These are phyloP conservation scores for Apostichopus japonicus DNA, from an alignment of 35 echinoderm and acorn worm genomes.

Conservation along the genomic window DNA sequence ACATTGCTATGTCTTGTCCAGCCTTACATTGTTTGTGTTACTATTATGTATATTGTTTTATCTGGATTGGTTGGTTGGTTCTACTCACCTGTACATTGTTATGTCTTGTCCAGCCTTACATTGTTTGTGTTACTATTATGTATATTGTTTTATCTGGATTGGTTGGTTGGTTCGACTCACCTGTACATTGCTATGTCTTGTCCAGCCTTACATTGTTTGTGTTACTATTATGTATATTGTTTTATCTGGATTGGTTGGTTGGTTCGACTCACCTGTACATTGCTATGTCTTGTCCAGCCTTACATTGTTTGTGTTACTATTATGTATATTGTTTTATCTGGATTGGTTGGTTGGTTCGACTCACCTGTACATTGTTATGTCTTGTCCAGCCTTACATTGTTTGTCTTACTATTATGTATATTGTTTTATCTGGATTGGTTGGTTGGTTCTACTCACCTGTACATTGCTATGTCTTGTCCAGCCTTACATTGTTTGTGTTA, in stretches of 20 bases:
- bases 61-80: too few species aligned
- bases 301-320: background rate
- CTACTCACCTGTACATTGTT: slow-evolving; percentile 84
- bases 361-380: slow-evolving; percentile 87
- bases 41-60: background rate
- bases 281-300: slow-evolving; percentile 48
- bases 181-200: slow-evolving; percentile 85
- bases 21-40: background rate
- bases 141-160: too few species aligned
- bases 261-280: slow-evolving; percentile 81
- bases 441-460: slow-evolving; percentile 68
- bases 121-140: background rate
- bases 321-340: background rate
- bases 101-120: slow-evolving; percentile 34
- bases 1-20: slow-evolving; percentile 76
- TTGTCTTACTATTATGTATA: background rate
- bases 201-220: background rate
- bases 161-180: slow-evolving; percentile 35
- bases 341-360: background rate
- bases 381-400: background rate
- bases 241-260: too few species aligned
- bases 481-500: background rate
- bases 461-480: slow-evolving; percentile 76
- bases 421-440: too few species aligned
- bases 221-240: background rate